Percentiles rank a stretch among this genome's conserved stretches.
phyloP scores from a whole-genome alignment of 2,888 invertebrate genomes.

The Augochlorella aurata region DNA sequence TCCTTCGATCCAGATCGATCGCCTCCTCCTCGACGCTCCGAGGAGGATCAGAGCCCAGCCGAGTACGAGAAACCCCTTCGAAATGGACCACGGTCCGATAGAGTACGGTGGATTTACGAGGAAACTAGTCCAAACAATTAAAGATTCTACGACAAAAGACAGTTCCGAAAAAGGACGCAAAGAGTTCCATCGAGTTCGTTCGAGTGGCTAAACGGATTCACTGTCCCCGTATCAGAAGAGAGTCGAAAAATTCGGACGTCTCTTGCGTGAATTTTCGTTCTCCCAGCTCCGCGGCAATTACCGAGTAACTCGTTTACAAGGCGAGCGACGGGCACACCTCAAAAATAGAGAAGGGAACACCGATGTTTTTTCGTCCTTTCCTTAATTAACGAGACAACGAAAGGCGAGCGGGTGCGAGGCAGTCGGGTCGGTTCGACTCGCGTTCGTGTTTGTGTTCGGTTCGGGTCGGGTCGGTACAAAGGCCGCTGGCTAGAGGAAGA shows the following conservation, averaged over 20 bases:
- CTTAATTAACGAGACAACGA: slow-evolving; percentile 58
- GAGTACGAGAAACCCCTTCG: too few species aligned
- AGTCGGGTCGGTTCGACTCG: neutral
- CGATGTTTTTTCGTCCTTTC: slow-evolving; percentile 18
- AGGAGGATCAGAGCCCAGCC: neutral
- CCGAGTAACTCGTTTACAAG: slow-evolving; percentile 37
- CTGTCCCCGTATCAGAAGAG: neutral
- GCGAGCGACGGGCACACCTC: neutral
- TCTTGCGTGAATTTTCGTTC: neutral
- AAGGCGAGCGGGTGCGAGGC: slow-evolving; percentile 17
- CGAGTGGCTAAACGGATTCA: too few species aligned
- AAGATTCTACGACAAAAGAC: too few species aligned
- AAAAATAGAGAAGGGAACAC: slow-evolving; percentile 21
- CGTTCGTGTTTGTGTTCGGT: too few species aligned
- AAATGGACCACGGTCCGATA: too few species aligned
- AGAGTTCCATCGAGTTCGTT: too few species aligned
- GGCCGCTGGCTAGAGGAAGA: neutral
- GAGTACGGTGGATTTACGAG: too few species aligned
- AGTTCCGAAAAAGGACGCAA: too few species aligned
- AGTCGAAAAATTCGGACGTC: neutral
- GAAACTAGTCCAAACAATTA: too few species aligned
- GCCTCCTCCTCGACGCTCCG: neutral
- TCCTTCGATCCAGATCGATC: neutral
- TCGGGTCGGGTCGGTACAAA: slow-evolving; percentile 11
- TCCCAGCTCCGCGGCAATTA: slow-evolving; percentile 27